Percentiles rank a stretch among this genome's conserved stretches.
Conservation (phyloP, 2,888 invertebrate genomes). For the Cynaeus angustus region DNA sequence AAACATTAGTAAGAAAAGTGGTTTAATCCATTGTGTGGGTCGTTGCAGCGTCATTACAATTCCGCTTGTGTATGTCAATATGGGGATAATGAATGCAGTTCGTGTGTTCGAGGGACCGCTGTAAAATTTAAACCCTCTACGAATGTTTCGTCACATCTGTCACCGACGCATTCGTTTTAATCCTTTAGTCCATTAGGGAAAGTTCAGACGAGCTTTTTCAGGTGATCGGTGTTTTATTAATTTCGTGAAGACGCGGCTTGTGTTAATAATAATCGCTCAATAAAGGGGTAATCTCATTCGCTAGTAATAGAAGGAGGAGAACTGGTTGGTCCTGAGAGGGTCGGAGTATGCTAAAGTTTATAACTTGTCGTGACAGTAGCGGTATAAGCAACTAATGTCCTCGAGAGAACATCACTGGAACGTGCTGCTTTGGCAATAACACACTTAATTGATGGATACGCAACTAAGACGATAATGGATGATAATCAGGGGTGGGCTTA, state of each 20-base stretch:
- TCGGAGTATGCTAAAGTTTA: conserved; percentile 54
- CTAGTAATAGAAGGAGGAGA: conserved; percentile 4
- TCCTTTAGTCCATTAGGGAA: conserved; percentile 28
- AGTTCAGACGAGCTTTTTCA: conserved; percentile 4
- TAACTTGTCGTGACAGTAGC: conserved; percentile 63
- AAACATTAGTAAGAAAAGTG: conserved; percentile 53
- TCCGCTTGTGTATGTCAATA: conserved; percentile 48
- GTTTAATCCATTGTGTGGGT: conserved; percentile 49
- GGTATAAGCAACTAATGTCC: conserved; percentile 59
- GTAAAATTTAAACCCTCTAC: conserved; percentile 47
- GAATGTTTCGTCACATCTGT: conserved; percentile 41
- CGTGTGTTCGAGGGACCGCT: conserved; percentile 15
- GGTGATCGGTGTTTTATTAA: neutral
- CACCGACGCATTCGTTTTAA: conserved; percentile 29
- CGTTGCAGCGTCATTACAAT: conserved; percentile 41
- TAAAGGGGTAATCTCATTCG: conserved; percentile 8
- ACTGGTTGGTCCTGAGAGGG: conserved; percentile 12
- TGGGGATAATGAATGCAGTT: conserved; percentile 49
- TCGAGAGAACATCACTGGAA: conserved; percentile 57
- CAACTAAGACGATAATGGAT: conserved; percentile 27
- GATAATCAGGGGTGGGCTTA: neutral
- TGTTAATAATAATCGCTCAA: conserved; percentile 14
- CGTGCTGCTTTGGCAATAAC: conserved; percentile 61
- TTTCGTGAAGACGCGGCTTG: neutral
- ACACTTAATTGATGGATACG: conserved; percentile 62